phyloP scores from a whole-genome alignment of 2,797 vertebrate species.

The Sciaenops ocellatus region DNA sequence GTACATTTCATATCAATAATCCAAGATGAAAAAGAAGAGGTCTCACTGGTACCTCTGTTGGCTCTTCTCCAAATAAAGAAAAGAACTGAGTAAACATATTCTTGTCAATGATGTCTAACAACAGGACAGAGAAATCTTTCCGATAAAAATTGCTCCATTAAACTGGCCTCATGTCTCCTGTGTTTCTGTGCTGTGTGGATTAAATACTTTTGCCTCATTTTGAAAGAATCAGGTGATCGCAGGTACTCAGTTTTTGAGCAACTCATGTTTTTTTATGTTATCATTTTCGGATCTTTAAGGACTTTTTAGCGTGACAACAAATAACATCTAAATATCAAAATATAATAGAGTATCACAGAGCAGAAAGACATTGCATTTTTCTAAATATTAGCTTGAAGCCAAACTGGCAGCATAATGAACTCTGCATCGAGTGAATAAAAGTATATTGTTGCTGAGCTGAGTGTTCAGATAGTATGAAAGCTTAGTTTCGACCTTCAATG shows the following conservation, averaged over 20 bases:
- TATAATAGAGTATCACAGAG: background rate
- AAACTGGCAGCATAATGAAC: slow-evolving; percentile 4
- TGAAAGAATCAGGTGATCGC: background rate
- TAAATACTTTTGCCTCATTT: background rate
- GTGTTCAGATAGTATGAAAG: slow-evolving; percentile 10
- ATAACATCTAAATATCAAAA: background rate
- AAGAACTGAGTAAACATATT: background rate
- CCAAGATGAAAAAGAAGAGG: background rate
- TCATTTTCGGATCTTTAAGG: background rate
- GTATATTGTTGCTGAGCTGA: background rate
- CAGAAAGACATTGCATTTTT: background rate
- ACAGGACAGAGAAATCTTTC: background rate
- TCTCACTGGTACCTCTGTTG: background rate
- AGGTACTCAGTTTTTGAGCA: background rate
- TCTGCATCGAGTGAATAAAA: slow-evolving; percentile 8
- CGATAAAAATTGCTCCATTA: slow-evolving; percentile 20
- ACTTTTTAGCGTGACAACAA: background rate
- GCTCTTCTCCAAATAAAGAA: background rate
- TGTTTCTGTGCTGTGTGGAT: rapidly evolving
- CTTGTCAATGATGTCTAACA: background rate
- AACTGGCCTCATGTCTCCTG: background rate
- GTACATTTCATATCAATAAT: background rate
- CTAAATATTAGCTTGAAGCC: background rate
- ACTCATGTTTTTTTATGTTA: background rate
- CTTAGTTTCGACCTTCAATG: slow-evolving; percentile 36